Conservation (phyloP, 2,888 invertebrate genomes). For the Nomada goodeniana region DNA sequence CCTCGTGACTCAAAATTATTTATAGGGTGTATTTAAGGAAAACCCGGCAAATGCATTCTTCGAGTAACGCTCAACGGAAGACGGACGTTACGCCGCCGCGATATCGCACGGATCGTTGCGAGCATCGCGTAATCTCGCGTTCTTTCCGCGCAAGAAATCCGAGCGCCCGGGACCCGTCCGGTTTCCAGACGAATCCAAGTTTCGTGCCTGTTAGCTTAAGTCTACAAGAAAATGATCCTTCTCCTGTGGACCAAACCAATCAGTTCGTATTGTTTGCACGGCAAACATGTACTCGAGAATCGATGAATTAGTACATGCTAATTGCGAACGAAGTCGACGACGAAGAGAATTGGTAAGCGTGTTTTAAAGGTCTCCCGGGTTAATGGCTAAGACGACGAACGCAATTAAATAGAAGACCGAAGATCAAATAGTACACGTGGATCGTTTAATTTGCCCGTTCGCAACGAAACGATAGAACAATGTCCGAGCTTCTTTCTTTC, state of each 20-base stretch:
- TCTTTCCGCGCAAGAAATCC: constrained; percentile 16
- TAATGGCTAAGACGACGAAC: constrained; percentile 10
- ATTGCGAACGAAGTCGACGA: not conserved
- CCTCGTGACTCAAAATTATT: constrained; percentile 78
- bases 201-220: not conserved
- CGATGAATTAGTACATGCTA: not conserved
- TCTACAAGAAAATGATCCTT: not conserved
- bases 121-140: not conserved
- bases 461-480: constrained; percentile 23
- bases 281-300: not conserved
- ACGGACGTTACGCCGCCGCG: not conserved
- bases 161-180: not conserved
- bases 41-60: constrained; percentile 54
- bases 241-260: too few species aligned
- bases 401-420: constrained; percentile 22
- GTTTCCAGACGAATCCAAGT: constrained; percentile 11
- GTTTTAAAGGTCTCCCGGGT: not conserved
- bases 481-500: not conserved
- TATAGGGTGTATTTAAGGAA: constrained; percentile 75
- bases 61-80: not conserved
- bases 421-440: constrained; percentile 6
- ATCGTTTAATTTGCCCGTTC: constrained; percentile 10
- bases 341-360: constrained; percentile 10
- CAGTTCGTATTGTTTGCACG: not conserved
- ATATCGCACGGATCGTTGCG: constrained; percentile 7